Base-by-base conservation (phyloP, 2,888 invertebrate species). In the Lottia scabra region DNA sequence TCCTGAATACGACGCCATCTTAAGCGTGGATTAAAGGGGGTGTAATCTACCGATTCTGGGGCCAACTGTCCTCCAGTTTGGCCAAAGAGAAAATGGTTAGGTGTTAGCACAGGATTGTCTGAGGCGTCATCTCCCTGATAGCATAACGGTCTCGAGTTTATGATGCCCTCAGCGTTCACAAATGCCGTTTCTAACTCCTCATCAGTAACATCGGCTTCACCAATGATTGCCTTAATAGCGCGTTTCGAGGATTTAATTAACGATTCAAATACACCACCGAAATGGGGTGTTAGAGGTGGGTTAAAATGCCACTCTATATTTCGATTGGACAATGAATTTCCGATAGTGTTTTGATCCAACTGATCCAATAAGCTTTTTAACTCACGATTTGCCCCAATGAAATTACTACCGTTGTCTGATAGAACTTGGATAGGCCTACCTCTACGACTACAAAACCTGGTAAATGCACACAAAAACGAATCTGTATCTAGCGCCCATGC, bases 251-350 rank as follows among this genome's bases (percentile, higher is more conserved):
- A 46, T 44, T 75, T 78, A 0, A 82, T 70, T 70, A 79, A 72
- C 1, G 66, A 62, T 62, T 80, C 77, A 67, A 77, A 76, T 12
- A 75, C 73, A 13, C 78, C 79, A 64, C 77, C 75, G 23, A 74
- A 77, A 64, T 81, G 76, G 48, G 79, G 80, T 4, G 78, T 76
- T 0, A 69, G 2, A 56, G 81, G 78, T 10, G 76, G 80, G 68
- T 76, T 77, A 44, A 81, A 79, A 16, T 70, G 30, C 75, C 75
- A 77, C 30, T 67, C 23, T 13, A 75, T 67, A 6, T 70, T 70
- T 26, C 63, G 26, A 27, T 64, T 72, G 19, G 77, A 64, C 12
- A 65, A 48, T 5, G 27, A 65, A 16, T 67, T 27, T 16, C 48
- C 38, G 8, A 77, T 70, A 45, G 71, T 71, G 2, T 72, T 62